Evolutionary conservation across 2,113 vertebrate genomes (phyloP), one percentile per base, ranked within the genome.

Genomic region (Romanogobio albipinnatus): DNA sequence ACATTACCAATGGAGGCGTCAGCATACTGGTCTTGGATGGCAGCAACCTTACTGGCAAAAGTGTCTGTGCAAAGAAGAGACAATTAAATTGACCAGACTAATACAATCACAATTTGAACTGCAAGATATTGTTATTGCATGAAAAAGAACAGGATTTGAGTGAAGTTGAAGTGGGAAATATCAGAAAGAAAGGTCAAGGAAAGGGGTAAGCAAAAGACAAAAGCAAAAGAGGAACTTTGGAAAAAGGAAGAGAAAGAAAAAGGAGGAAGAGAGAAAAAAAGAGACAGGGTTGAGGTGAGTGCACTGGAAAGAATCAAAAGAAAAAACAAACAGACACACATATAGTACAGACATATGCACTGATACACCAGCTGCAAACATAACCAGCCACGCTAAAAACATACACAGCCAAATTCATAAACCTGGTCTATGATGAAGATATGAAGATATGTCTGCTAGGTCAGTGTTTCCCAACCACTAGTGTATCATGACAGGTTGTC

Each of bases 1-100:
- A 96, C 95, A 19, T 96, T 96, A 66, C 95, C 95, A 53, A 96
- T 96, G 80, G 95, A 96, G 33, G 95, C 95, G 19, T 96, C 95
- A 0, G 95, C 95, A 36, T 96, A 94, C 87, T 96, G 95, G 90
- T 96, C 95, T 93, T 96, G 95, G 90, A 96, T 95, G 82, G 95
- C 95, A 0, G 95, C 95, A 0, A 96, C 95, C 47, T 96, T 96
- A 87, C 95, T 96, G 87, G 95, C 95, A 74, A 96, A 96, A 1
- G 95, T 96, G 89, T 96, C 95, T 96, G 89, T 82, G 74, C 33
- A 79, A 47, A 10, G 43, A 6, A 85, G 74, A 77, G 36, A 84
- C 11, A 47, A 56, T 43, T 7, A 62, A 29, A 15, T 14, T 53
- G 9, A 51, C 11, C 3, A 73, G 70, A 73, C 5, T 14, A 73